Evolutionary conservation across 2,113 vertebrate genomes (phyloP).

Genomic region (Setophaga coronata): DNA sequence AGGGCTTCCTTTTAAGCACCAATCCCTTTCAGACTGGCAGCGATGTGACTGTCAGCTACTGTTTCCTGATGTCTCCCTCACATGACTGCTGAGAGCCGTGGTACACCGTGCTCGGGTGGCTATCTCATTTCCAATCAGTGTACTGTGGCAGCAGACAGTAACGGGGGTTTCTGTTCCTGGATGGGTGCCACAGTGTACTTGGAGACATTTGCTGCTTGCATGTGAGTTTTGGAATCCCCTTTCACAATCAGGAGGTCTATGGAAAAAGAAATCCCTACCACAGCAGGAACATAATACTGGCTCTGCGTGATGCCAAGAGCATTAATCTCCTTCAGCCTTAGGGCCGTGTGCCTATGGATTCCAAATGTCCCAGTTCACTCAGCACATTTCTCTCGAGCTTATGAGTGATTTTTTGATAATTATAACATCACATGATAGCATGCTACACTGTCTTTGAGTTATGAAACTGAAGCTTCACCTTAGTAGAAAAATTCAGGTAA

Average conservation of each 20-base stretch:
- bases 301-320: slow-evolving; percentile 37
- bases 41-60: slow-evolving; percentile 60
- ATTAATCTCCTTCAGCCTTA: slow-evolving; percentile 31
- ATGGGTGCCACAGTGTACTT: slow-evolving; percentile 59
- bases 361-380: slow-evolving; percentile 17
- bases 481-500: background rate
- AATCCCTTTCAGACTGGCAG: slow-evolving; percentile 29
- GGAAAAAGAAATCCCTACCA: slow-evolving; percentile 71
- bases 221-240: slow-evolving; percentile 76
- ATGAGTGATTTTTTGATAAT: background rate
- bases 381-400: background rate
- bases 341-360: slow-evolving; percentile 19
- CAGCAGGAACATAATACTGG: slow-evolving; percentile 62
- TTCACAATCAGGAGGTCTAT: slow-evolving; percentile 65
- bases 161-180: slow-evolving; percentile 54
- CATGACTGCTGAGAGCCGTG: slow-evolving; percentile 55
- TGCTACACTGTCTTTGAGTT: background rate
- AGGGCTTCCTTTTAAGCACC: slow-evolving; percentile 61
- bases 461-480: background rate
- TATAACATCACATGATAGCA: background rate
- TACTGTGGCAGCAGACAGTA: slow-evolving; percentile 6
- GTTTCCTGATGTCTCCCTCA: slow-evolving; percentile 64
- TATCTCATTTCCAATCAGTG: slow-evolving; percentile 40
- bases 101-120: background rate
- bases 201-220: slow-evolving; percentile 66